Evolutionary conservation across 2,888 invertebrate genomes (phyloP).

Genomic region (Drosophila lutescens): DNA sequence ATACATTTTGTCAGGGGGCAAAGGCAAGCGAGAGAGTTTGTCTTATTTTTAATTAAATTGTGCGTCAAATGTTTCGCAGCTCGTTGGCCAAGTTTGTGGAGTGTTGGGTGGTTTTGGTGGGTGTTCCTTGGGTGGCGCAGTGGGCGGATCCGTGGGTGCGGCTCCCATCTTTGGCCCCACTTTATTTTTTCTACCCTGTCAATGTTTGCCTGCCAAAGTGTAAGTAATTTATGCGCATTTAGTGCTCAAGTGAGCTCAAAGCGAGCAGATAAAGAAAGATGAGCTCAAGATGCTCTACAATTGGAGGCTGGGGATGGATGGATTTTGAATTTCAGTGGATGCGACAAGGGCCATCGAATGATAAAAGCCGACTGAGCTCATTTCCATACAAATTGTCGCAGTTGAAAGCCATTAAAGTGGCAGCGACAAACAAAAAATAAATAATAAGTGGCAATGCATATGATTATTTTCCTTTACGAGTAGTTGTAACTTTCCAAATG

Average conservation of each 20-base stretch:
- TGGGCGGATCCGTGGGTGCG: conserved; percentile 5
- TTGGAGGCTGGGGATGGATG: conserved; percentile 21
- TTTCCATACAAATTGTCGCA: conserved; percentile 20
- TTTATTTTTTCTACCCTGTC: conserved; percentile 42
- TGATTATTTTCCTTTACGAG: conserved; percentile 5
- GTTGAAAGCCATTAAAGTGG: conserved; percentile 8
- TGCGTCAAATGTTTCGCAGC: conserved; percentile 74
- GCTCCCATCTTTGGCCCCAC: too few species aligned
- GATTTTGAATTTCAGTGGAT: not conserved
- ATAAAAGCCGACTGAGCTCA: conserved; percentile 6
- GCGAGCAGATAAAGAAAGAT: conserved; percentile 61
- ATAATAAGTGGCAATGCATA: conserved; percentile 2
- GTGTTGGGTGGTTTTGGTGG: conserved; percentile 2
- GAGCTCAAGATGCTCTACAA: conserved; percentile 54
- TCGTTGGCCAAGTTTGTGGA: conserved; percentile 55
- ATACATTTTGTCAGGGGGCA: conserved; percentile 10
- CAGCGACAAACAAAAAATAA: not conserved
- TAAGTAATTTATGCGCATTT: conserved; percentile 79
- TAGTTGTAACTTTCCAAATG: not conserved
- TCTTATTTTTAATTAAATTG: conserved; percentile 74
- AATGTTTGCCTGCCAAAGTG: conserved; percentile 77
- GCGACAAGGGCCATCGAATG: conserved; percentile 5
- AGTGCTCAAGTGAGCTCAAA: conserved; percentile 77
- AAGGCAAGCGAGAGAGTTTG: conserved; percentile 23
- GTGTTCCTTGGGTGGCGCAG: not conserved